Evolutionary conservation across 2,797 vertebrate species (phyloP), one percentile per base, ranked within the genome.

Genomic region (Anas bernieri): DNA sequence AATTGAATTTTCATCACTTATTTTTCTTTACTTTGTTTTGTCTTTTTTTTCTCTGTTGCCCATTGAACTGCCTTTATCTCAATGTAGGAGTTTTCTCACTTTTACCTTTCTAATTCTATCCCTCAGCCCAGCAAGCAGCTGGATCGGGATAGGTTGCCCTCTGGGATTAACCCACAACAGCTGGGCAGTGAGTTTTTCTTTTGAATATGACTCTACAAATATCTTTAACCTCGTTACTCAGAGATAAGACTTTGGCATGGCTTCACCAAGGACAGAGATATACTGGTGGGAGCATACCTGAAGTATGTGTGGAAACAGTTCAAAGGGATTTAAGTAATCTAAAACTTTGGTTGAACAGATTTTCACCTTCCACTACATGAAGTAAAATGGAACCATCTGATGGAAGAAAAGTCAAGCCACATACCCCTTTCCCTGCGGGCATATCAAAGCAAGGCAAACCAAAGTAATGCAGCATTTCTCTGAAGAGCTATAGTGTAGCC

Each of bases 181-280:
- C 55, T 50, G 21, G 11, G 4, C 67, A 50, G 58, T 30, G 23
- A 72, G 14, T 17, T 85, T 50, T 69, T 63, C 39, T 23, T 62
- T 54, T n/a, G 8, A 62, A 15, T 46, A 39, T 0, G 3, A 18
- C 21, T 43, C 11, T 31, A 7, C 0, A 18, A 76, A 64, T 1
- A 0, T 48, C 58, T 64, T 1, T 48, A 37, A 9, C 39, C 79
- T 62, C 73, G n/a, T 37, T 74, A 37, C 21, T 74, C 1, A 11
- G 70, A 59, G 11, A 33, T 25, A 64, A 56, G 35, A 12, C 33
- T 59, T 26, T 64, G 46, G 41, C 50, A 39, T 14, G 14, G 23
- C 23, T 88, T 14, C 30, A 52, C 3, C 9, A 86, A 58, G 37
- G 43, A 12, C 2, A 17, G 20, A 3, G 17, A 54, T 48, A 21